phyloP scores from a whole-genome alignment of 2,113 vertebrate species.

The Antigone vipio region DNA sequence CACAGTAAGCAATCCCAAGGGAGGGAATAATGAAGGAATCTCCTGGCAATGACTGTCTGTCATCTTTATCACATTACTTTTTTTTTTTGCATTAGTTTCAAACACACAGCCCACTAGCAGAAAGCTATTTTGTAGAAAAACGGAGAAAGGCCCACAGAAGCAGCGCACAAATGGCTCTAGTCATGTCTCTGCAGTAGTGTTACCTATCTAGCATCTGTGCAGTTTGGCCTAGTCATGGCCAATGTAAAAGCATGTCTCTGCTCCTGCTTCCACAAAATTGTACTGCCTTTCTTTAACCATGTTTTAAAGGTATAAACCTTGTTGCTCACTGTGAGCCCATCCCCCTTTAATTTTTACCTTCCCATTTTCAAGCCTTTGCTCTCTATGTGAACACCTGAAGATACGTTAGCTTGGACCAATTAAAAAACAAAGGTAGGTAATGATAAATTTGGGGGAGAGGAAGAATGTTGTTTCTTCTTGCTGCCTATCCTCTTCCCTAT shows the following conservation, averaged over 20 bases:
- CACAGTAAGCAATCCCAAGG: not conserved
- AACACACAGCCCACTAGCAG: not conserved
- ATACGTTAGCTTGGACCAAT: not conserved
- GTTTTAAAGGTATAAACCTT: not conserved
- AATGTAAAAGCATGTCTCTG: not conserved
- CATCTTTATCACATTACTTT: not conserved
- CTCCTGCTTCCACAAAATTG: not conserved
- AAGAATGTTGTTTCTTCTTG: not conserved
- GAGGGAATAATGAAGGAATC: not conserved
- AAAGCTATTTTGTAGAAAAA: not conserved
- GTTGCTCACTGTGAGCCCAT: not conserved
- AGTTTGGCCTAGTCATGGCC: not conserved
- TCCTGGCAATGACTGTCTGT: not conserved
- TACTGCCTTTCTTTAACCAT: not conserved
- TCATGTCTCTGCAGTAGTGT: not conserved
- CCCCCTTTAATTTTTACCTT: not conserved
- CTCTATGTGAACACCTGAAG: not conserved
- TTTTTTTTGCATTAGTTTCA: not conserved
- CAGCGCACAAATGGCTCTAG: not conserved
- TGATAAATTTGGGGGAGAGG: not conserved
- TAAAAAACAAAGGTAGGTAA: not conserved
- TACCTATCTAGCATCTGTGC: not conserved
- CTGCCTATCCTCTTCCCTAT: not conserved
- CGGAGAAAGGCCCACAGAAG: not conserved
- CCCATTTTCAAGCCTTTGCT: not conserved